phyloP scores from a whole-genome alignment of 35 echinoderm and acorn worm genomes.

The Heliocidaris tuberculata region DNA sequence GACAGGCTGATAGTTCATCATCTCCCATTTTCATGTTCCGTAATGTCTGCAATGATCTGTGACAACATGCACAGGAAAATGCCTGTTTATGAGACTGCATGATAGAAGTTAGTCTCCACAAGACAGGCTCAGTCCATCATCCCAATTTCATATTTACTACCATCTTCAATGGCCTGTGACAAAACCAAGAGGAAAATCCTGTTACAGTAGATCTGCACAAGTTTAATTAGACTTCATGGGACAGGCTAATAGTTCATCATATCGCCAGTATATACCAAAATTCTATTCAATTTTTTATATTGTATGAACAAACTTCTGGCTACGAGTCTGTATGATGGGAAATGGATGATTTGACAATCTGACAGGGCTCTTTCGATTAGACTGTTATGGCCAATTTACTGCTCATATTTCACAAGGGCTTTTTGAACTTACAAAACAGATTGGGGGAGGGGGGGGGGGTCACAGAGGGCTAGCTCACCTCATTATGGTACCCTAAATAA shows the following conservation, averaged over 20 bases:
- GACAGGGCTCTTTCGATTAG: neutral
- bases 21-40: neutral
- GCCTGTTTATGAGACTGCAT: neutral
- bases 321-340: neutral
- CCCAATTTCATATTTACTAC: neutral
- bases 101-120: neutral
- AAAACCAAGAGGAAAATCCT: neutral
- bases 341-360: neutral
- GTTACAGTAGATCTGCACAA: neutral
- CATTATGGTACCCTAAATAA: too few relatives aligned
- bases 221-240: neutral
- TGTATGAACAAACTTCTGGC: neutral
- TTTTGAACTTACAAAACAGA: too few relatives aligned
- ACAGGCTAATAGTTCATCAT: neutral
- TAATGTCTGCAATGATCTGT: neutral
- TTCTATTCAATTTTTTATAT: neutral
- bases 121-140: neutral
- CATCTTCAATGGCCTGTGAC: neutral
- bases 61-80: neutral
- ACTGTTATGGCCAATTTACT: slow-evolving; percentile 16
- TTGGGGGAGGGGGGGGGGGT: too few relatives aligned
- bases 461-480: too few relatives aligned
- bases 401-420: neutral
- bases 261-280: neutral
- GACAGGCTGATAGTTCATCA: slow-evolving; percentile 23